Percentiles rank a stretch among this genome's conserved stretches.
Evolutionary conservation across 2,113 vertebrate species (phyloP).

Genomic region (Thermophis baileyi): DNA sequence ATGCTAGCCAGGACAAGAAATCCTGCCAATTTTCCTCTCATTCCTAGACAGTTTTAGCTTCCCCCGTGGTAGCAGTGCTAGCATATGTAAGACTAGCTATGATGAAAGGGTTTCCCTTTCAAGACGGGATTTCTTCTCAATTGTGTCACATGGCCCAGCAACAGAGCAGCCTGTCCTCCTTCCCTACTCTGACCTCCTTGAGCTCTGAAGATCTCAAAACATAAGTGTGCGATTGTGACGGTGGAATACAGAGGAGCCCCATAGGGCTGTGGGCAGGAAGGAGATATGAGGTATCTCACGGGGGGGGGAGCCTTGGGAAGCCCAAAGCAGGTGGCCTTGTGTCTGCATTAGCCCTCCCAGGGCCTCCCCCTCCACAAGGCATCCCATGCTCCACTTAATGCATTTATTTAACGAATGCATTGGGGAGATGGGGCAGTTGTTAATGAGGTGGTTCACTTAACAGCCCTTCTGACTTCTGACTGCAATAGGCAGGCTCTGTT

Average conservation of each 20-base stretch:
- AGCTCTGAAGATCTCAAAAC: neutral
- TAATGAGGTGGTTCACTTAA: neutral
- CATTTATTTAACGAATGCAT: neutral
- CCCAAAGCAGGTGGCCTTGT: neutral
- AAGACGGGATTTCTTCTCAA: neutral
- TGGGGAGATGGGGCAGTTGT: neutral
- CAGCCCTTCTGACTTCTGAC: neutral
- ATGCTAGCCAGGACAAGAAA: neutral
- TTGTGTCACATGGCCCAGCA: neutral
- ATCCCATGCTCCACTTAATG: neutral
- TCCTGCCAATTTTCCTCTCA: neutral
- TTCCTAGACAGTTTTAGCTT: neutral
- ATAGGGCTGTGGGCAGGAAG: neutral
- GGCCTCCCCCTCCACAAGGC: neutral
- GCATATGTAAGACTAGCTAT: neutral
- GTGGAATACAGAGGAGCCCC: neutral
- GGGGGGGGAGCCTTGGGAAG: neutral
- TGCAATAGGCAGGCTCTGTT: neutral
- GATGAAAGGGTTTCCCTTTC: neutral
- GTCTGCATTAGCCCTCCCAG: neutral
- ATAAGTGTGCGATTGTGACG: neutral
- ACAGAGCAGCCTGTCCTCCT: neutral
- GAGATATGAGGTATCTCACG: neutral
- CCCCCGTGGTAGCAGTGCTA: neutral
- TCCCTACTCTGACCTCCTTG: neutral